Conservation (phyloP, 2,888 invertebrate species). For the Drosophila helvetica region DNA sequence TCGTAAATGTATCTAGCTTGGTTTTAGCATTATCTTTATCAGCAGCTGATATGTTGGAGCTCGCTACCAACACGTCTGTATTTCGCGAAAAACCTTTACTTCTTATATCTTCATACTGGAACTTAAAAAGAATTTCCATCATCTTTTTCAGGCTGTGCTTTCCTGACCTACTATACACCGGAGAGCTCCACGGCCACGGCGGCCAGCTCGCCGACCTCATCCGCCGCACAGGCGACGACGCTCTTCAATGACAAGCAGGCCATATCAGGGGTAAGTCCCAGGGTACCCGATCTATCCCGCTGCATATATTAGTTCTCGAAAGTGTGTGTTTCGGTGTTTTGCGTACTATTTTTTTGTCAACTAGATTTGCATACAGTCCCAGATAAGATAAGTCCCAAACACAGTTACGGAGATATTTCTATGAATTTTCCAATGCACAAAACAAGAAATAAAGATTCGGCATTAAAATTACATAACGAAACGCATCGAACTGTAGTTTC, state of each 20-base stretch:
- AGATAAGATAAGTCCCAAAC: background rate
- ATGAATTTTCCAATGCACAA: no score
- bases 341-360: background rate
- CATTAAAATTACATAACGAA: no score
- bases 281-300: conserved; percentile 63
- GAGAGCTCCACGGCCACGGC: conserved; percentile 90
- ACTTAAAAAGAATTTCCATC: no score
- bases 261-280: conserved; percentile 96
- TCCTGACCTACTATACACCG: conserved; percentile 98
- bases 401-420: no score
- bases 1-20: no score
- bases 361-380: background rate
- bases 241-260: conserved; percentile 98
- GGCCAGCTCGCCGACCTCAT: conserved; percentile 86
- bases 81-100: no score
- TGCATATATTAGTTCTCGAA: conserved; percentile 16
- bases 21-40: no score
- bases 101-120: no score
- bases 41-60: no score
- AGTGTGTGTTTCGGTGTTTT: background rate
- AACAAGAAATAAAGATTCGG: no score
- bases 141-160: conserved; percentile 92
- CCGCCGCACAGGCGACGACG: conserved; percentile 83
- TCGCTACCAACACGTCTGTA: no score
- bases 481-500: background rate